These are phyloP conservation scores for Carterocephalus palaemon DNA, from an alignment of 2,888 invertebrate species.

Conservation along the genomic window DNA sequence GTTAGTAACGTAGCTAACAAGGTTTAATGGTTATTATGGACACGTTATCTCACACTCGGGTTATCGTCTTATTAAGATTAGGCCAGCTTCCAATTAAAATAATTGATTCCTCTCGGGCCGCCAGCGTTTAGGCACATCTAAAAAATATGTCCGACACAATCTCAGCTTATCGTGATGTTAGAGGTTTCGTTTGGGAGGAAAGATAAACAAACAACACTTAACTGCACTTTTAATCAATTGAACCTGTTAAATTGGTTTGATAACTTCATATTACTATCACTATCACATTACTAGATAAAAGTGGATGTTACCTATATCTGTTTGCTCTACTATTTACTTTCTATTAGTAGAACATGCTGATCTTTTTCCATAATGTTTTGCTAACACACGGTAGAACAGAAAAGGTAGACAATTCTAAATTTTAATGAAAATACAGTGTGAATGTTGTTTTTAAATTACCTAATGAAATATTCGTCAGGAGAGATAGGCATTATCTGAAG, in stretches of 20 bases:
- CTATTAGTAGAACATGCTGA: too few species aligned
- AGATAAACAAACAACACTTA: conserved; percentile 15
- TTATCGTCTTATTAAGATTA: conserved; percentile 67
- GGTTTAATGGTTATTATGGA: conserved; percentile 43
- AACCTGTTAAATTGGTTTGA: neutral
- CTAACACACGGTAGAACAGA: too few species aligned
- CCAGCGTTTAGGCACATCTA: conserved; percentile 47
- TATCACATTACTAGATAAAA: too few species aligned
- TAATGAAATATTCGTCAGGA: too few species aligned
- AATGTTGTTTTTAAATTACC: too few species aligned
- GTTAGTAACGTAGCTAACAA: conserved; percentile 18
- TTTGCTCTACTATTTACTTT: too few species aligned
- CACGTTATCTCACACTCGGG: conserved; percentile 48
- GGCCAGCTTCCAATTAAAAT: conserved; percentile 69
- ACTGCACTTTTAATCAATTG: conserved; percentile 5
- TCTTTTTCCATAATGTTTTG: too few species aligned
- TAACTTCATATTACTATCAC: neutral
- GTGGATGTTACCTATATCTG: too few species aligned
- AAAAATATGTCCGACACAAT: conserved; percentile 48
- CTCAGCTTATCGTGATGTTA: conserved; percentile 38
- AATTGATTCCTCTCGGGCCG: conserved; percentile 67
- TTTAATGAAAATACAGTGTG: too few species aligned
- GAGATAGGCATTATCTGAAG: too few species aligned
- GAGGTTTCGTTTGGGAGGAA: conserved; percentile 4
- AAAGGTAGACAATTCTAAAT: too few species aligned